Evolutionary conservation across 2,797 vertebrate species (phyloP), one percentile per base, ranked within the genome.

Genomic region (Acridotheres tristis): DNA sequence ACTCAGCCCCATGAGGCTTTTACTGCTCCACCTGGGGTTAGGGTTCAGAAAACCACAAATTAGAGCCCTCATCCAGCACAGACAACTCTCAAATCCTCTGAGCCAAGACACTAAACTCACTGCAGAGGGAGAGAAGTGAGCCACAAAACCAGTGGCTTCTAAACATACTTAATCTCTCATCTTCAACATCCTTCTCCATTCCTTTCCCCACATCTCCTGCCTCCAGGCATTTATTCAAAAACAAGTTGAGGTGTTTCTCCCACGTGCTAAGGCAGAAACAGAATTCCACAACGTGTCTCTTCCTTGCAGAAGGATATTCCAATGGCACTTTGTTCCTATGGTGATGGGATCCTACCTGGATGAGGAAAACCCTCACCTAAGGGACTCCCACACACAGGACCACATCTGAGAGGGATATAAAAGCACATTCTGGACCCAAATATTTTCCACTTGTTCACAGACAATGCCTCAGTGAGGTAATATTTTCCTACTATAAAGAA

Each of bases 261-360:
- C 50, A 71, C 9, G 8, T 1, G 0, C 45, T 10, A 30, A 61
- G 23, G 78, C 32, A 72, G 43, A 65, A 61, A 57, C 53, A 57
- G 72, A 74, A 67, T 26, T 45, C 62, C 79, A 55, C 14, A 9
- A 73, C 67, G 34, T 11, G 20, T 3, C 53, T 66, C 63, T 42
- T 77, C 76, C 72, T 59, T 57, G 47, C 76, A 81, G 50, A 59
- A 71, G n/a, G 18, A 29, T 16, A 68, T 29, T 90, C 69, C 9
- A 5, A 80, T 80, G 53, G 58, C 57, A 58, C n/a, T 77, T 78
- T 58, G 66, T 29, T 93, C 92, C 90, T 68, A 13, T 81, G 83
- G 80, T 58, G 80, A 81, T 88, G 47, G 50, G 71, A 20, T 69
- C 71, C 67, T 76, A 42, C 54, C 71, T 27, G 47, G 19, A 27